Evolutionary conservation across 2,797 vertebrate genomes (phyloP), one percentile per base, ranked within the genome.

Genomic region (Aselliscus stoliczkanus): DNA sequence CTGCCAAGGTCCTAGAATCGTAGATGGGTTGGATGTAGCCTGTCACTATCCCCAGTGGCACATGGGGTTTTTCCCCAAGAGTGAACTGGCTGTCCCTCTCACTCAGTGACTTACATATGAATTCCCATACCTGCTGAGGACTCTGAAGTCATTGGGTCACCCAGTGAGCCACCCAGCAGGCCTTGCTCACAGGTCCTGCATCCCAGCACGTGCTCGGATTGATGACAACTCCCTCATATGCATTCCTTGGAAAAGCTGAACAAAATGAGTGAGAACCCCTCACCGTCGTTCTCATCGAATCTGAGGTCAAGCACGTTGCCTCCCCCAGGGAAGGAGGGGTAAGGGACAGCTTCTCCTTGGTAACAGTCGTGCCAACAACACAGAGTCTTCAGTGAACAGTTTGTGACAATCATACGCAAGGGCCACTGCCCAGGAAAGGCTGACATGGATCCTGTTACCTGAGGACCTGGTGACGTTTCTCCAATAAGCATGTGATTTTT

Each of bases 281-380:
- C 9, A 60, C 56, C 37, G 17, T 80, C 56, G 5, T 64, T 47
- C 39, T 81, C 79, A 82, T 81, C 11, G 39, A 18, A 47, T n/a
- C 58, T 81, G 79, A 81, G 39, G 58, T 64, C 60, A 31, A 34
- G 80, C 58, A 64, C 42, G 27, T 60, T 39, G 8, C 20, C 52
- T 10, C 5, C 15, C 72, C 25, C 27, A 31, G 56, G 56, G 54
- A 29, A 17, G 2, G 9, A 1, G 7, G 13, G 15, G 29, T 3
- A 5, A 58, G 76, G 54, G 44, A 31, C 29, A n/a, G 10, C 17
- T 21, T 1, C 5, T 2, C 47, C 4, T 42, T 1, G 29, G 29
- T 50, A 17, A 75, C 72, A 7, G 1, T 6, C 10, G n/a, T 7
- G 10, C 72, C 5, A 0, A 1, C 9, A 18, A 7, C 13, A 9